A percentile compares a stretch with the other conserved stretches of the same genome.
phyloP scores from a whole-genome alignment of 2,888 invertebrate species.

The Masnerella sp. region DNA sequence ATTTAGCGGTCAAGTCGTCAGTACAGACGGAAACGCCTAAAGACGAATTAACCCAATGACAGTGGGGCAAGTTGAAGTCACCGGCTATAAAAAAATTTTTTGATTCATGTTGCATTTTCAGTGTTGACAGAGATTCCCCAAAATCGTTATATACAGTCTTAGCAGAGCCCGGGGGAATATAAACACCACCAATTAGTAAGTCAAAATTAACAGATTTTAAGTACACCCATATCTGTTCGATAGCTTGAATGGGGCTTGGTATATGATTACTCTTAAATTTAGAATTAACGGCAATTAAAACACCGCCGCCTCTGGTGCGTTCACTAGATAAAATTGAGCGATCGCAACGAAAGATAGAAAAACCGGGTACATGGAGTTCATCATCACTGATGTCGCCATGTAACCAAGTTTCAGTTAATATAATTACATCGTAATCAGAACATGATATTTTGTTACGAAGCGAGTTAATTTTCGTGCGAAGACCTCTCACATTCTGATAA shows the following conservation, averaged over 20 bases:
- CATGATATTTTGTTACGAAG: neutral
- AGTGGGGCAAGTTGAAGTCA: neutral
- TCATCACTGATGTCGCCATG: neutral
- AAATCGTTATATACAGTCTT: neutral
- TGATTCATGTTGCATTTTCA: neutral
- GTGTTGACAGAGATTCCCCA: neutral
- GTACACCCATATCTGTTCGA: neutral
- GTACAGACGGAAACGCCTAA: neutral
- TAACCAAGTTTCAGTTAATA: conserved; percentile 1
- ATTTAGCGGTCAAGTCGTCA: neutral
- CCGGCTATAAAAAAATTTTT: neutral
- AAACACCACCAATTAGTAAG: neutral
- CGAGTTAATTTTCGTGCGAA: neutral
- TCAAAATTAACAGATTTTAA: neutral
- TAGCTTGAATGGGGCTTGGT: neutral
- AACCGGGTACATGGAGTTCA: neutral
- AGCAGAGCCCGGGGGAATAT: neutral
- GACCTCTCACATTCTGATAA: conserved; percentile 3
- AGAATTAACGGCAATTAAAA: neutral
- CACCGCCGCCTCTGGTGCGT: neutral
- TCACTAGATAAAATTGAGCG: neutral
- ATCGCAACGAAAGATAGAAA: neutral
- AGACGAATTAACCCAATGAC: neutral
- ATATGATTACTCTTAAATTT: neutral
- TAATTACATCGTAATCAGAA: neutral